phyloP scores from a whole-genome alignment of 64 coral and sea anemone species.

The Anthopleura sola region DNA sequence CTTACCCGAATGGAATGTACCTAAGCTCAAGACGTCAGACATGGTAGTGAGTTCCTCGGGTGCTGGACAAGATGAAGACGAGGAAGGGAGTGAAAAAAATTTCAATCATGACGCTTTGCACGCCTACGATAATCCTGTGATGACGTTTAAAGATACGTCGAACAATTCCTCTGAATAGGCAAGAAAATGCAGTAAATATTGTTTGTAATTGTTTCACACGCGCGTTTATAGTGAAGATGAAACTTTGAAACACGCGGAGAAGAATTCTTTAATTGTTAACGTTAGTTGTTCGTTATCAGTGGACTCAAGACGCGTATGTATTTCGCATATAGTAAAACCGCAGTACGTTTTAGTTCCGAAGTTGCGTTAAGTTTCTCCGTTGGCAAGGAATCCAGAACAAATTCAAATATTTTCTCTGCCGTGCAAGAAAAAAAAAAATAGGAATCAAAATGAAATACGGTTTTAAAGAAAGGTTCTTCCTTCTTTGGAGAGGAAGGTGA shows the following conservation, averaged over 20 bases:
- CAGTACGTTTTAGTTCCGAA: too few relatives aligned
- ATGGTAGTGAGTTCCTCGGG: constrained; percentile 29
- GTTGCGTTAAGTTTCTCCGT: too few relatives aligned
- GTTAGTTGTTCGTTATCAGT: background rate
- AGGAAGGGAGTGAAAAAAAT: background rate
- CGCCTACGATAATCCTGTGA: constrained; percentile 64
- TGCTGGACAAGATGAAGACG: background rate
- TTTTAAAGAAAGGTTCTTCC: too few relatives aligned
- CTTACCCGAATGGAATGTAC: constrained; percentile 79
- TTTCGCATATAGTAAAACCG: too few relatives aligned
- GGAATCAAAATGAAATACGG: too few relatives aligned
- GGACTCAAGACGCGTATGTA: too few relatives aligned
- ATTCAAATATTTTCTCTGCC: too few relatives aligned
- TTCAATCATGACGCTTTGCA: constrained; percentile 13
- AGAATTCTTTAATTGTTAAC: background rate
- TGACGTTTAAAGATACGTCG: constrained; percentile 40
- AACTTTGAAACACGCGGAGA: background rate
- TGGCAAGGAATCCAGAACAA: too few relatives aligned
- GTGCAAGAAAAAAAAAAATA: too few relatives aligned
- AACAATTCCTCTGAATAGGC: background rate
- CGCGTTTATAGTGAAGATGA: background rate
- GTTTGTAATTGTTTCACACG: background rate
- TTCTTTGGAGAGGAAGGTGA: too few relatives aligned
- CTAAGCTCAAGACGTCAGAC: constrained; percentile 41
- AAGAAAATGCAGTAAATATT: background rate